Percentiles rank a stretch among this genome's conserved stretches.
phyloP scores from a whole-genome alignment of 1,140 invertebrate species.

The Wasmannia auropunctata region DNA sequence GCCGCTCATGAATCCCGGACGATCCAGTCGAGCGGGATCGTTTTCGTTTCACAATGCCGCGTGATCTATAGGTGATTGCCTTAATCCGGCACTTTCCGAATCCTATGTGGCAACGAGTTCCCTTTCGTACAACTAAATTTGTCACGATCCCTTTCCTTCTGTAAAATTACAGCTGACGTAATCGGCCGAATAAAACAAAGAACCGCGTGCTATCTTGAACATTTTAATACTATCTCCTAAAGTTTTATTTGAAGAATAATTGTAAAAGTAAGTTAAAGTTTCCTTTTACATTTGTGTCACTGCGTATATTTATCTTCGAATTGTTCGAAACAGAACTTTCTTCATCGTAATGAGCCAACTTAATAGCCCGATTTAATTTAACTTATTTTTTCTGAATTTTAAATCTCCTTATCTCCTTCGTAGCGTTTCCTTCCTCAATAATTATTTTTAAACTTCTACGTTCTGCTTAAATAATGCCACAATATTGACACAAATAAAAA shows the following conservation, averaged over 20 bases:
- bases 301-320: neutral
- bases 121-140: neutral
- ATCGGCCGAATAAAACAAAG: neutral
- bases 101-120: neutral
- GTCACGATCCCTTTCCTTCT: neutral
- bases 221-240: neutral
- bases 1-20: neutral
- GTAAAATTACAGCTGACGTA: neutral
- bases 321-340: neutral
- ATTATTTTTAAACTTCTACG: neutral
- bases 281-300: neutral
- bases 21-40: neutral
- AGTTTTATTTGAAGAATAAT: neutral
- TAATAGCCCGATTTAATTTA: neutral
- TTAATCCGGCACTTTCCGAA: slow-evolving; percentile 19
- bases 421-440: neutral
- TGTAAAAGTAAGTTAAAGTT: neutral
- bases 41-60: slow-evolving; percentile 14
- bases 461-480: neutral
- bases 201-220: neutral
- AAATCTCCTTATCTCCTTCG: neutral
- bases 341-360: neutral
- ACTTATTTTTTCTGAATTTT: neutral
- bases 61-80: slow-evolving; percentile 9
- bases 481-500: neutral